These are phyloP conservation scores for Corythornis leucogaster DNA, from an alignment of 2,797 vertebrate genomes.

Conservation along the genomic window DNA sequence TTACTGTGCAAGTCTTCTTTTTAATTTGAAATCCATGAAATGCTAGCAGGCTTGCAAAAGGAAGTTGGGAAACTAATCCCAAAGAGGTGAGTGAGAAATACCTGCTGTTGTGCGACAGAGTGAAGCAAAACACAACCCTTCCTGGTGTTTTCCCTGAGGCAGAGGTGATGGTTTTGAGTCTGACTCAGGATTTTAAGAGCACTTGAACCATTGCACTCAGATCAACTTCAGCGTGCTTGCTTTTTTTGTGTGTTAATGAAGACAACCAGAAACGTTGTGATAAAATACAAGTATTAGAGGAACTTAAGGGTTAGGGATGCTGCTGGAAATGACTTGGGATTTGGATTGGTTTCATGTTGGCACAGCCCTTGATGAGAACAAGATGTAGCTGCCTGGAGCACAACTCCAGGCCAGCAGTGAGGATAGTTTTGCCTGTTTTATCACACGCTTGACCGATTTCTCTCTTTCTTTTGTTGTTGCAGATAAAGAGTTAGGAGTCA, in stretches of 20 bases:
- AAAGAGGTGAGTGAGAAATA: neutral
- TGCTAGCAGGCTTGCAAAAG: accelerated
- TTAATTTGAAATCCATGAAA: neutral
- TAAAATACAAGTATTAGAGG: neutral
- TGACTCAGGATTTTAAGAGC: neutral
- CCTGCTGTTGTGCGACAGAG: neutral
- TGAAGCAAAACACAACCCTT: neutral
- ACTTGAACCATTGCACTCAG: neutral
- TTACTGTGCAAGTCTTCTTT: neutral
- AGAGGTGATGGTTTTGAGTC: neutral
- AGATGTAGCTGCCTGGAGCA: accelerated
- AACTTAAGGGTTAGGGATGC: neutral
- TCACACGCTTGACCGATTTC: neutral
- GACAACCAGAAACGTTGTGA: neutral
- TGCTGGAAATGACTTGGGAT: neutral
- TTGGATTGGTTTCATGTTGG: accelerated
- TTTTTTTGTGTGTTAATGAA: neutral
- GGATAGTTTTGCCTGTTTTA: neutral
- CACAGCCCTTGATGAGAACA: neutral
- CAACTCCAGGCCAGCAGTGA: accelerated
- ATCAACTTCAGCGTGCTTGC: neutral
- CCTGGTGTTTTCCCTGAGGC: neutral
- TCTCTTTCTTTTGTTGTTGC: slow-evolving; percentile 40
- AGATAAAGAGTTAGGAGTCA: slow-evolving; percentile 88
- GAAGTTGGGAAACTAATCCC: neutral